Evolutionary conservation across 1,140 invertebrate species (phyloP).

Genomic region (Aphelinus atriplicis): DNA sequence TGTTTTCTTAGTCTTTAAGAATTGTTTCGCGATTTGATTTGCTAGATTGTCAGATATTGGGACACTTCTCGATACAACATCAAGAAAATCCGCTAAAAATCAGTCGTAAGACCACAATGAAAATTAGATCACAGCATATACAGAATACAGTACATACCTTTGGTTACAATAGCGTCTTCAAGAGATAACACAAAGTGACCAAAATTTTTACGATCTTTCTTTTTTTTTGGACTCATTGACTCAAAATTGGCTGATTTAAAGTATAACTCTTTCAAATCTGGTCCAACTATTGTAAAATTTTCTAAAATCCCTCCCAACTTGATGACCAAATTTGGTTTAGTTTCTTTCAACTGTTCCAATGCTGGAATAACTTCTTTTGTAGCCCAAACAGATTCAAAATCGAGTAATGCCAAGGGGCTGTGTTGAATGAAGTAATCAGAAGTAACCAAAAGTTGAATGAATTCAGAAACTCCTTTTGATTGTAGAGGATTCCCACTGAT

Average conservation of each 20-base stretch:
- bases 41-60: constrained; percentile 59
- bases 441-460: constrained; percentile 44
- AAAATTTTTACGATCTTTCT: constrained; percentile 60
- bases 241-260: constrained; percentile 63
- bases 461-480: constrained; percentile 44
- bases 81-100: no score
- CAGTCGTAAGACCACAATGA: no score
- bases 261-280: constrained; percentile 58
- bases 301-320: constrained; percentile 61
- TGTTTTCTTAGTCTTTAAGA: constrained; percentile 48
- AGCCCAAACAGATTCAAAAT: constrained; percentile 61
- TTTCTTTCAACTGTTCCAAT: constrained; percentile 50
- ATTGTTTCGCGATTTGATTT: constrained; percentile 53
- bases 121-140: no score
- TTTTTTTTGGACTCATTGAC: constrained; percentile 60
- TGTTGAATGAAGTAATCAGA: constrained; percentile 36
- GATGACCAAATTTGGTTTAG: constrained; percentile 52
- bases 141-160: constrained; percentile 33
- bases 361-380: constrained; percentile 53
- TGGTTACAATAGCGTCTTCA: constrained; percentile 43
- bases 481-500: constrained; percentile 56
- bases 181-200: constrained; percentile 56
- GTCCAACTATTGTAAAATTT: constrained; percentile 61
- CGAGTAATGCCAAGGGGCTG: constrained; percentile 51
- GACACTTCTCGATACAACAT: constrained; percentile 31